Percentiles rank a stretch among this genome's conserved stretches.
phyloP scores from a whole-genome alignment of 64 coral and sea anemone species.

The Trachythela sp. region DNA sequence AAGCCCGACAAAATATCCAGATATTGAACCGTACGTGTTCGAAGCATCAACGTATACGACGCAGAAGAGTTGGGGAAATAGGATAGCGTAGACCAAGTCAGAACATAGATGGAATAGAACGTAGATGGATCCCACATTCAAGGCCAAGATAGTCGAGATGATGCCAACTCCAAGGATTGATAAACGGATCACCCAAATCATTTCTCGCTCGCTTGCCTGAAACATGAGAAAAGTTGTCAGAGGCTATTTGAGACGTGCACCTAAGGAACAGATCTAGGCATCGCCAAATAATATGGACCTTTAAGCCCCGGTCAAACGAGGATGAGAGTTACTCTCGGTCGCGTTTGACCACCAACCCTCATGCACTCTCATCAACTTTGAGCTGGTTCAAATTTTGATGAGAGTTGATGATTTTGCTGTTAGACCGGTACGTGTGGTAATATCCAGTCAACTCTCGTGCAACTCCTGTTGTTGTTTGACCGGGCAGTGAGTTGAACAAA shows the following conservation, averaged over 20 bases:
- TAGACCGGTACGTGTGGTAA: no score
- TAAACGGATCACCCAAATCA: conserved; percentile 69
- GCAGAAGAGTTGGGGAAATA: conserved; percentile 83
- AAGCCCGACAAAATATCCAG: conserved; percentile 68
- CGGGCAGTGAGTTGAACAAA: no score
- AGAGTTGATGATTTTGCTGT: no score
- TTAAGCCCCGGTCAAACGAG: no score
- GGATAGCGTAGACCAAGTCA: conserved; percentile 70
- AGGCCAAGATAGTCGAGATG: conserved; percentile 57
- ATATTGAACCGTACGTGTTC: conserved; percentile 88
- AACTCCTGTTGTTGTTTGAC: no score
- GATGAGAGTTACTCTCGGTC: no score
- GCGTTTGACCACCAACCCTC: no score
- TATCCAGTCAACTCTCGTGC: no score
- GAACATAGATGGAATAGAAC: conserved; percentile 64
- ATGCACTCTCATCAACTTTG: no score
- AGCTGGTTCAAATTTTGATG: no score
- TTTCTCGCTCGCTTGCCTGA: conserved; percentile 73
- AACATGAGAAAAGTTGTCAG: no score
- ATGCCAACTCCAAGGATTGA: conserved; percentile 61
- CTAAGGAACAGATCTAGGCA: background rate
- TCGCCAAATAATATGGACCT: no score
- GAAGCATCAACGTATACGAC: conserved; percentile 56
- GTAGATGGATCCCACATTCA: conserved; percentile 67
- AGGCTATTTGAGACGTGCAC: background rate